These are phyloP conservation scores for Drosophila elegans DNA, from an alignment of 1,140 invertebrate genomes.

Conservation along the genomic window DNA sequence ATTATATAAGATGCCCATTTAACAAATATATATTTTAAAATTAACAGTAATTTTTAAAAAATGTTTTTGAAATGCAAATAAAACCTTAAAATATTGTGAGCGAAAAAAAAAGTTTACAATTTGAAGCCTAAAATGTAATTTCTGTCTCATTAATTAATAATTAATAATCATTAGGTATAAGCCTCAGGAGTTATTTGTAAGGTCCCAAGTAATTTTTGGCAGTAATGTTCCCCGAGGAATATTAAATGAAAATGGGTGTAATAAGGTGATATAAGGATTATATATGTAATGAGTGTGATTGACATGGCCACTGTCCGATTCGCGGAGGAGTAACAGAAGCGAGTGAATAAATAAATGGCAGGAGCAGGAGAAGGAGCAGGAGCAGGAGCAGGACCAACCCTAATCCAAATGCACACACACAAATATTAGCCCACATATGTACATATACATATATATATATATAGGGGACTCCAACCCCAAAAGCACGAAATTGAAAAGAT, in stretches of 20 bases:
- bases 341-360: slow-evolving; percentile 52
- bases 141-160: background rate
- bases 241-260: background rate
- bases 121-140: no score
- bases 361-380: background rate
- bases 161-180: background rate
- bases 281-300: slow-evolving; percentile 43
- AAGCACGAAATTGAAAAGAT: slow-evolving; percentile 77
- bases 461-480: slow-evolving; percentile 30
- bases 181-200: background rate
- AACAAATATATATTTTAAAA: no score
- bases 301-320: slow-evolving; percentile 72
- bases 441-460: slow-evolving; percentile 10
- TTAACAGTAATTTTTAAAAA: no score
- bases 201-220: background rate
- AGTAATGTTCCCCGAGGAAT: slow-evolving; percentile 1
- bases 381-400: slow-evolving; percentile 58
- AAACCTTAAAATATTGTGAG: no score
- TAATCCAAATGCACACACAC: slow-evolving; percentile 66
- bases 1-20: no score
- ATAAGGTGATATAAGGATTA: background rate
- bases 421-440: slow-evolving; percentile 43
- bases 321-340: slow-evolving; percentile 18
- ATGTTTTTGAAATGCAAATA: no score
- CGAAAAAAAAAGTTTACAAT: no score